A percentile compares a stretch with the other conserved stretches of the same genome.
These are phyloP conservation scores for Caenorhabditis imperialis DNA, from an alignment of 2,888 invertebrate species.

Conservation along the genomic window DNA sequence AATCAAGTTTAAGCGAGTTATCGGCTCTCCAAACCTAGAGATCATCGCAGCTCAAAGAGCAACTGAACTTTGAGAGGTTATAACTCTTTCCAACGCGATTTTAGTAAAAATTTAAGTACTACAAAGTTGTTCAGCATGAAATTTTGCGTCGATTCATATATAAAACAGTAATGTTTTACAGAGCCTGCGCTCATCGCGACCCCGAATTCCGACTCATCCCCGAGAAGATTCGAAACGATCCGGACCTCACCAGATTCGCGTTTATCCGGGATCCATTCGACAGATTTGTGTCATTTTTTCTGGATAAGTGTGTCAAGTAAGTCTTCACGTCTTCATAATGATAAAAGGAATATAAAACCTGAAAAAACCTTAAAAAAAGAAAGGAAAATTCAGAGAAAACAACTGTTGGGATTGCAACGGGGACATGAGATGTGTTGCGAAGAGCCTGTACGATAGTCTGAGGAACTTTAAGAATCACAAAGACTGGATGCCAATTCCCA, in stretches of 20 bases:
- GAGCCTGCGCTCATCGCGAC: constrained; percentile 16
- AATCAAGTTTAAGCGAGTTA: too few relatives aligned
- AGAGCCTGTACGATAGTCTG: constrained; percentile 9
- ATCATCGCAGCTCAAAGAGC: too few relatives aligned
- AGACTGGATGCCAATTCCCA: constrained; percentile 20
- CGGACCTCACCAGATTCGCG: constrained; percentile 16
- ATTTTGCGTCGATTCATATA: too few relatives aligned
- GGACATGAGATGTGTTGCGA: constrained; percentile 31
- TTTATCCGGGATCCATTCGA: constrained; percentile 43
- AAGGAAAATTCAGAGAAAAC: constrained; percentile 32
- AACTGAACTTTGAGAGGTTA: too few relatives aligned
- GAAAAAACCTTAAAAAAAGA: too few relatives aligned
- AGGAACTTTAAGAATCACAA: constrained; percentile 20
- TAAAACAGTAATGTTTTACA: too few relatives aligned
- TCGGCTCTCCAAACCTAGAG: too few relatives aligned
- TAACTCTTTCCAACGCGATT: too few relatives aligned
- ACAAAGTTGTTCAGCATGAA: too few relatives aligned
- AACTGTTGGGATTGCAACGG: constrained; percentile 19
- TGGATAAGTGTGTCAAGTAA: constrained; percentile 42
- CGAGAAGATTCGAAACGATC: constrained; percentile 1
- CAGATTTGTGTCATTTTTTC: constrained; percentile 32
- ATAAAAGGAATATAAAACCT: neutral
- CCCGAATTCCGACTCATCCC: constrained; percentile 8
- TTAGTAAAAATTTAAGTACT: too few relatives aligned
- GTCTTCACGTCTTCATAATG: too few relatives aligned